These are phyloP conservation scores for Amblyornis subalaris DNA, from an alignment of 2,113 vertebrate species.

Conservation along the genomic window DNA sequence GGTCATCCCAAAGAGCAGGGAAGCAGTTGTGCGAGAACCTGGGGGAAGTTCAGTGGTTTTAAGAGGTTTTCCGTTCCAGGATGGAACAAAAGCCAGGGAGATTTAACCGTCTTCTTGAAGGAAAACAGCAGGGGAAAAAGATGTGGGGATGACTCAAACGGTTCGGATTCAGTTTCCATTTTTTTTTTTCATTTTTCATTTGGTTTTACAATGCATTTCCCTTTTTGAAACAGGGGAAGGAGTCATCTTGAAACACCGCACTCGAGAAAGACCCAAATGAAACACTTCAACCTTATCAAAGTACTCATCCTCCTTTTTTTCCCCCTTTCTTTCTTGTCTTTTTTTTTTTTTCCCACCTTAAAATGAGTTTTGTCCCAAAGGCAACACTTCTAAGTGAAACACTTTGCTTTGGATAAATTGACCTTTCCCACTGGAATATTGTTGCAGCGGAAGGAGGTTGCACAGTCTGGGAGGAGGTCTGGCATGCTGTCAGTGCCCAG, in stretches of 20 bases:
- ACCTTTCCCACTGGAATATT: neutral
- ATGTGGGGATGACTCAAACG: neutral
- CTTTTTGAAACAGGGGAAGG: neutral
- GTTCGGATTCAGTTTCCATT: neutral
- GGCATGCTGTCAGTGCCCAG: rapidly evolving
- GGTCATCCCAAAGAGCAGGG: neutral
- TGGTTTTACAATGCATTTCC: constrained; percentile 5
- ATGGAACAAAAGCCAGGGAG: constrained; percentile 16
- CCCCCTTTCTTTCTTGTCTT: rapidly evolving
- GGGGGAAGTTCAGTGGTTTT: neutral
- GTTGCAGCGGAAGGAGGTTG: neutral
- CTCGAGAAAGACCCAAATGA: neutral
- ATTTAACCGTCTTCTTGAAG: constrained; percentile 7
- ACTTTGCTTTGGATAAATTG: neutral
- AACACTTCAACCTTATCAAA: constrained; percentile 19
- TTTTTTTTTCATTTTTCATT: neutral
- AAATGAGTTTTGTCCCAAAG: neutral
- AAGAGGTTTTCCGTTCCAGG: neutral
- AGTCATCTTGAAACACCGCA: neutral
- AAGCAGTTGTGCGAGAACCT: neutral
- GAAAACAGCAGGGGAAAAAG: constrained; percentile 34
- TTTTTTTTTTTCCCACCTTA: neutral
- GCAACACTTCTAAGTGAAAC: neutral
- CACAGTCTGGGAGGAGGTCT: neutral
- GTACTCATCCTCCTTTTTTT: neutral